Evolutionary conservation across 2,888 invertebrate species (phyloP).

Genomic region (Nemurella pictetii): DNA sequence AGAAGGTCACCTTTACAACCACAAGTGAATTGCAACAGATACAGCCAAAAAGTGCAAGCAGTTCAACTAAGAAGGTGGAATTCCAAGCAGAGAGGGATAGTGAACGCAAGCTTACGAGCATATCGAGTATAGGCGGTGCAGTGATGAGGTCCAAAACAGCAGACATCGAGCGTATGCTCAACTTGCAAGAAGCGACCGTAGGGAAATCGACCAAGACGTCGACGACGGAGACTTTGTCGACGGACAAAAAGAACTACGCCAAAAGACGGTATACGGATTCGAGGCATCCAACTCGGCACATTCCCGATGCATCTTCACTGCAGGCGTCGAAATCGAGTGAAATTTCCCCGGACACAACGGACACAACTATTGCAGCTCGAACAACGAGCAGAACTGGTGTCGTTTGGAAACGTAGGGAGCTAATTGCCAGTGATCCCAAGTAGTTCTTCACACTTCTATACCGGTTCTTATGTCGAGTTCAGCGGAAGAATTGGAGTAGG

Average conservation of each 20-base stretch:
- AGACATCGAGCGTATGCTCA: slow-evolving; percentile 63
- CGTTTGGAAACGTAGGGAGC: slow-evolving; percentile 77
- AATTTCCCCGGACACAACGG: slow-evolving; percentile 43
- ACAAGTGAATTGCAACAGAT: slow-evolving; percentile 60
- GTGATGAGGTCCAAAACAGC: slow-evolving; percentile 68
- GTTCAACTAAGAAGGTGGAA: slow-evolving; percentile 33
- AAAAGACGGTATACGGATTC: slow-evolving; percentile 64
- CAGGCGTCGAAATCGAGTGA: slow-evolving; percentile 45
- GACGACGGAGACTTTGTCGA: slow-evolving; percentile 55
- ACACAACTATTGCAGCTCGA: slow-evolving; percentile 42
- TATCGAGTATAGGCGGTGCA: slow-evolving; percentile 67
- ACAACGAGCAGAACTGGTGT: slow-evolving; percentile 51
- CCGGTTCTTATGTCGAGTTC: too few relatives aligned
- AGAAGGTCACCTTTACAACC: slow-evolving; percentile 56
- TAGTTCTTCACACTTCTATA: slow-evolving; percentile 43
- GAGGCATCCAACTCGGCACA: slow-evolving; percentile 61
- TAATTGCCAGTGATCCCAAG: slow-evolving; percentile 75
- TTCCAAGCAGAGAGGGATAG: slow-evolving; percentile 32
- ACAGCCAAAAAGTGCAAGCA: slow-evolving; percentile 40
- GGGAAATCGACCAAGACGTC: slow-evolving; percentile 11
- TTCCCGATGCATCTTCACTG: slow-evolving; percentile 59
- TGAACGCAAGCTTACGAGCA: slow-evolving; percentile 58
- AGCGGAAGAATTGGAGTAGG: background rate
- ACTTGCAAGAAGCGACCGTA: slow-evolving; percentile 33
- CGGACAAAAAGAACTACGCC: slow-evolving; percentile 63